A percentile compares a stretch with the other conserved stretches of the same genome.
Evolutionary conservation across 2,797 vertebrate genomes (phyloP).

Genomic region (Simalia tracyae): DNA sequence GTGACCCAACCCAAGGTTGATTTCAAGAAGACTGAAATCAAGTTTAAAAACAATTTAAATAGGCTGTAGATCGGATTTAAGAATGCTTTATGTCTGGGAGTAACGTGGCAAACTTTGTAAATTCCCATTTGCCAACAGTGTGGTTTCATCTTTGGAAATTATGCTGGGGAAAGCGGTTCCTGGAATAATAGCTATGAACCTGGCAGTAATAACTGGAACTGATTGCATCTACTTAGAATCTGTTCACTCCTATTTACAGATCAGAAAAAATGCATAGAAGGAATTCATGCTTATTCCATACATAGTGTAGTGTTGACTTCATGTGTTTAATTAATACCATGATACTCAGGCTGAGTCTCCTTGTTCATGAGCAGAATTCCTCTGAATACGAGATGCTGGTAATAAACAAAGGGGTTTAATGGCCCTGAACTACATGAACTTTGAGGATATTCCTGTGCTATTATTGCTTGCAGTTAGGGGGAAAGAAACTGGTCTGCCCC

Average conservation of each 20-base stretch:
- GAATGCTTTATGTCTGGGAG: constrained; percentile 17
- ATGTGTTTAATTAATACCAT: background rate
- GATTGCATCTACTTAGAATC: constrained; percentile 5
- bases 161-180: constrained; percentile 12
- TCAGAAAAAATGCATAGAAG: constrained; percentile 19
- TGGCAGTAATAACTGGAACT: background rate
- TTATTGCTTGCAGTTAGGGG: background rate
- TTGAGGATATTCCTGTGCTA: background rate
- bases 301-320: background rate
- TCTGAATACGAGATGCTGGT: background rate
- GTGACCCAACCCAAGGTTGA: background rate
- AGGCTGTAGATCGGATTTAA: constrained; percentile 15
- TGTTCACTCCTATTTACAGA: background rate
- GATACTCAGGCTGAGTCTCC: background rate
- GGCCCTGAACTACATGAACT: background rate
- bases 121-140: constrained; percentile 13
- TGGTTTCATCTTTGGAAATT: constrained; percentile 28
- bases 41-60: background rate
- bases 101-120: constrained; percentile 22
- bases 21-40: constrained; percentile 7
- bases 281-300: constrained; percentile 11
- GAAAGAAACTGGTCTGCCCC: background rate
- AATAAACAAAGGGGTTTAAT: background rate
- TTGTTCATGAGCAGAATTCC: background rate
- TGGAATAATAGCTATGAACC: constrained; percentile 22